Evolutionary conservation across 1,140 invertebrate species (phyloP), one percentile per base, ranked within the genome.

Genomic region (Fopius arisanus): DNA sequence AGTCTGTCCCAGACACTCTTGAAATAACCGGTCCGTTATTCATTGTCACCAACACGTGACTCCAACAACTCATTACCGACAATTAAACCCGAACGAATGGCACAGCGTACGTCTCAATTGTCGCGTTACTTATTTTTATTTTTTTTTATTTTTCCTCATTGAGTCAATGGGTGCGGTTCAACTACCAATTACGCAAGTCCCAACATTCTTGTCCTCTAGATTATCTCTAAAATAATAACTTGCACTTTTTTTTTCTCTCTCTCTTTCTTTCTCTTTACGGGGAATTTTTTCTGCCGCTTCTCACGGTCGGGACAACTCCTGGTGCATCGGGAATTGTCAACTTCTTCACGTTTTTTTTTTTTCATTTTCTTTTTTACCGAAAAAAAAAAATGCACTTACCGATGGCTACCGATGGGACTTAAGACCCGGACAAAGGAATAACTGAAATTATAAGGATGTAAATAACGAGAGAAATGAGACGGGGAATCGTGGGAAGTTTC

Each of bases 21-120:
- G 72, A 68, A 71, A 74, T 76, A 75, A 76, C 29, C 28, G 51
- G 33, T 75, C 76, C 78, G 81, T 82, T 82, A 81, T 76, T 75
- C 78, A 81, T 79, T 80, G 78, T 81, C 78, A 75, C 67, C 54
- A 51, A 65, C 43, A 70, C 63, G 70, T 33, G 7, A 73, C 74
- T 77, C 67, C 7, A 12, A 7, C 14, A 51, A 51, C 72, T 82
- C 77, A 76, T 83, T 81, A 79, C 77, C 62, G 76, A 82, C 81
- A 83, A 84, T 83, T 83, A 81, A 81, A 83, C 80, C 75, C 74
- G 77, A 79, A 68, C 74, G 73, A 69, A 71, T 48, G 70, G 78
- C 70, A 66, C 67, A 21, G 67, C 70, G 69, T 63, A 72, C 76
- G 73, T 72, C 75, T 83, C 82, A 83, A 83, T 83, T 83, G 81